These are phyloP conservation scores for Tragopan temminckii DNA, from an alignment of 2,797 vertebrate species.

Conservation along the genomic window DNA sequence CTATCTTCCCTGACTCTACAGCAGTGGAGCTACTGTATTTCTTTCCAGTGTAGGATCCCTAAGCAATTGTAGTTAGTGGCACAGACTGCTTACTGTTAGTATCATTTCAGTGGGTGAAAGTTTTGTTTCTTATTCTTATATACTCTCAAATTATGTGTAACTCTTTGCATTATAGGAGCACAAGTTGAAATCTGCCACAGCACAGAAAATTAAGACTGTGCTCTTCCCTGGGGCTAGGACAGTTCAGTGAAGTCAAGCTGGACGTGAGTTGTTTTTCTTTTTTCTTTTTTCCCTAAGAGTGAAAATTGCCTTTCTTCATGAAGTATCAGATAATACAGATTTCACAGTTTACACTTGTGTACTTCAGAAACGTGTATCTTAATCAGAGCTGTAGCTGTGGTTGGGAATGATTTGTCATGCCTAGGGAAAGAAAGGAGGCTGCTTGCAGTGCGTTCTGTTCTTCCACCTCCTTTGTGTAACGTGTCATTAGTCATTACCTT, in stretches of 20 bases:
- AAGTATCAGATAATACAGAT: constrained; percentile 15
- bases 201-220: neutral
- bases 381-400: neutral
- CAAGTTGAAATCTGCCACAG: neutral
- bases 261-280: constrained; percentile 9
- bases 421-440: neutral
- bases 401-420: neutral
- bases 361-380: constrained; percentile 28
- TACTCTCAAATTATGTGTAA: neutral
- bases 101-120: neutral
- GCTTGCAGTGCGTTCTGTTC: neutral
- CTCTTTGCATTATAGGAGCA: neutral
- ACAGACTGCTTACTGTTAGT: neutral
- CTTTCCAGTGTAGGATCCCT: neutral
- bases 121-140: neutral
- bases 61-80: neutral
- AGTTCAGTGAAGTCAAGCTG: neutral
- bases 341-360: neutral
- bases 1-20: neutral
- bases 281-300: neutral
- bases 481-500: neutral
- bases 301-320: neutral
- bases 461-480: neutral
- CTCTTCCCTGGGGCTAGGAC: neutral
- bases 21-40: neutral